Evolutionary conservation across 1,140 invertebrate genomes (phyloP), one percentile per base, ranked within the genome.

Genomic region (Eulimnadia texana): DNA sequence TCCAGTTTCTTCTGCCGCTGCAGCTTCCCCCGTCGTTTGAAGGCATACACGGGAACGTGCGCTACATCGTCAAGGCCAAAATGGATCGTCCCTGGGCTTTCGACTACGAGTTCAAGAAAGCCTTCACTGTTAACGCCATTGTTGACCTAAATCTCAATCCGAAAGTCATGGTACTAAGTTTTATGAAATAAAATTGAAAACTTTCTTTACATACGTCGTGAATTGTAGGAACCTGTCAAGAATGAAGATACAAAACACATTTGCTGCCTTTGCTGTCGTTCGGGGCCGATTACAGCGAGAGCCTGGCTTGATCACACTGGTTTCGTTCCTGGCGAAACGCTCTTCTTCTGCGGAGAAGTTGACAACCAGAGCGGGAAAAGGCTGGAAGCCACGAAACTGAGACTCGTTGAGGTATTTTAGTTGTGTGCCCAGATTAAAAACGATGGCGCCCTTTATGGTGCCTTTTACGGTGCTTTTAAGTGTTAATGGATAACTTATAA

Each of bases 1-100:
- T 62, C 50, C 33, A 64, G 53, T 50, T 57, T 9, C 70, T 74
- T 16, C 63, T 76, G 25, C 66, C 72, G 10, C 67, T 70, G 58
- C 72, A 78, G 47, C 68, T 77, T 57, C 74, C 76, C 0, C 71
- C 76, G 50, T 80, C 78, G 24, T 79, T 80, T 70, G 78, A 81
- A 67, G 77, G 79, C 9, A 68, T 71, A 53, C 68, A 74, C 67
- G 79, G 79, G 11, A 71, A 71, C 63, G 72, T 81, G 24, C 68
- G 77, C 49, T 82, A 81, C 64, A 77, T 73, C 67, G 62, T 80
- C 16, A 80, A 79, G 64, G 79, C 74, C 9, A 72, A 78, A 50
- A 72, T 81, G 63, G 76, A 79, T 49, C 75, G 79, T 60, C 75
- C 78, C 3, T 80, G 77, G 77, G 73, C 71, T 19, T 76, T 75